Percentiles rank a stretch among this genome's conserved stretches.
These are phyloP conservation scores for Scytalopus superciliaris DNA, from an alignment of 2,113 vertebrate genomes.

Conservation along the genomic window DNA sequence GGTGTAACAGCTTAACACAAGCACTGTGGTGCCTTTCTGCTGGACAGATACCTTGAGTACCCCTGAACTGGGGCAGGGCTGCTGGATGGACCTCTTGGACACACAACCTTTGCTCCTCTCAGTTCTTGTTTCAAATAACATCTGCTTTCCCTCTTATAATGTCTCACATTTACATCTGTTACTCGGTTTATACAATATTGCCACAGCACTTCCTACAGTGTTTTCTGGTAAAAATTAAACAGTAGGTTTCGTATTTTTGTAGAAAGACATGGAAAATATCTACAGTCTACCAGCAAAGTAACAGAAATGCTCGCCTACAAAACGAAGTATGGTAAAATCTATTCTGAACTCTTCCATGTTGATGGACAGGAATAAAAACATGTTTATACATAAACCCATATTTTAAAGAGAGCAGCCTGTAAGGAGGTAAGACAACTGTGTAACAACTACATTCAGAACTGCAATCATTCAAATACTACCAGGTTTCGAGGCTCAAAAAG, in stretches of 20 bases:
- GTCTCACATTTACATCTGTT: neutral
- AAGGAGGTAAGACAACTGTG: neutral
- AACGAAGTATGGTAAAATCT: neutral
- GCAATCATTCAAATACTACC: neutral
- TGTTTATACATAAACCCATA: neutral
- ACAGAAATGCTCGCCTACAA: neutral
- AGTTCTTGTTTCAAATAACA: neutral
- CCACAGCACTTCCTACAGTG: neutral
- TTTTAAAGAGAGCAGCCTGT: neutral
- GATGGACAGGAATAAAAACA: neutral
- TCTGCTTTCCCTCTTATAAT: neutral
- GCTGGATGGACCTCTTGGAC: neutral
- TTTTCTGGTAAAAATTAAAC: neutral
- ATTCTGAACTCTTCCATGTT: neutral
- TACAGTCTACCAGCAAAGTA: neutral
- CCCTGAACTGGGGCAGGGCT: rapidly evolving
- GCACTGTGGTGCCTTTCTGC: neutral
- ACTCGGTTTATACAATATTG: neutral
- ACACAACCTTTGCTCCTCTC: rapidly evolving
- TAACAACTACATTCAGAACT: neutral
- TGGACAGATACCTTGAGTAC: neutral
- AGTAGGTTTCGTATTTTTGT: neutral
- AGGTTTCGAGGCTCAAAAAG: neutral
- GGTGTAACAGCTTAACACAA: neutral
- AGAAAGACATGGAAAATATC: neutral